Evolutionary conservation across 2,888 invertebrate genomes (phyloP).

Genomic region (Apocheima hispidaria): DNA sequence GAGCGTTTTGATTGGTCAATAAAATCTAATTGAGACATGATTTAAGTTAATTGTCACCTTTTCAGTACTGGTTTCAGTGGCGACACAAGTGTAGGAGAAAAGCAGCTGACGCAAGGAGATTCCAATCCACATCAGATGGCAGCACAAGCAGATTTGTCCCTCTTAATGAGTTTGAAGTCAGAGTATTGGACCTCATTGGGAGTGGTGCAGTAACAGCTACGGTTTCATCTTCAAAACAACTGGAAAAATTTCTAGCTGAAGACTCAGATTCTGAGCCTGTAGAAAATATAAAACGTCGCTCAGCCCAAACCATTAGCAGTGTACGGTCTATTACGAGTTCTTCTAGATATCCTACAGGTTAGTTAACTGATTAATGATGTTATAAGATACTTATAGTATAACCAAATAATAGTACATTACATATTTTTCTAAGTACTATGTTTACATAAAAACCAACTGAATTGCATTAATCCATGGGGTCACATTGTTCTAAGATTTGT

Average conservation of each 20-base stretch:
- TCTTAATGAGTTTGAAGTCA: constrained; percentile 73
- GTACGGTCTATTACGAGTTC: constrained; percentile 34
- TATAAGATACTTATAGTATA: too few species aligned
- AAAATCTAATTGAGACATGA: neutral
- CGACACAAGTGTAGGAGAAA: constrained; percentile 77
- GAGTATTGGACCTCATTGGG: constrained; percentile 69
- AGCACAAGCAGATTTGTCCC: constrained; percentile 65
- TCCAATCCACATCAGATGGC: constrained; percentile 55
- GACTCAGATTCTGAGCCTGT: constrained; percentile 70
- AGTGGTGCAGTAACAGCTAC: constrained; percentile 54
- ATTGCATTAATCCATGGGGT: too few species aligned
- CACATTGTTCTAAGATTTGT: too few species aligned
- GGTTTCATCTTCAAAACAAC: constrained; percentile 55
- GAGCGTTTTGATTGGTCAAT: too few species aligned
- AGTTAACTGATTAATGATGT: constrained; percentile 2
- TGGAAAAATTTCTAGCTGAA: constrained; percentile 62
- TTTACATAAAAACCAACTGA: too few species aligned
- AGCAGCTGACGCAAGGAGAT: constrained; percentile 66
- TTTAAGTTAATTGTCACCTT: constrained; percentile 25
- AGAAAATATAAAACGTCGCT: constrained; percentile 55
- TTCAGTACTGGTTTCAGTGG: constrained; percentile 81
- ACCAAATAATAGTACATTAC: too few species aligned
- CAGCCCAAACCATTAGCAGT: constrained; percentile 41
- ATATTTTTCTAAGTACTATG: too few species aligned
- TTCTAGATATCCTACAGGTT: constrained; percentile 24